Conservation (phyloP, 2,888 invertebrate species). For the Lordiphosa andalusiaca region DNA sequence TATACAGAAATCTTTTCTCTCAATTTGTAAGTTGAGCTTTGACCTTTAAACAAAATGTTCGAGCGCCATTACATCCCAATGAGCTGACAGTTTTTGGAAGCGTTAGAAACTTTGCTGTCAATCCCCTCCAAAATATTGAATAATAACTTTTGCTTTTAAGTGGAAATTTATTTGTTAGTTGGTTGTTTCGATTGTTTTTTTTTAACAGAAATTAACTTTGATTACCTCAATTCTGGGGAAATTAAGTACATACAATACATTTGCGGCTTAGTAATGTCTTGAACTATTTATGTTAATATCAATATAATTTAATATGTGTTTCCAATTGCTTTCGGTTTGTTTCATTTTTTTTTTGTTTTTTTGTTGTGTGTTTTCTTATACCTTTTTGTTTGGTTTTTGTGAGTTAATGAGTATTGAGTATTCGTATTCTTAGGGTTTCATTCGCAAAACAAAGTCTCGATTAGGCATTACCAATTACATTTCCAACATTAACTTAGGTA, state of each 20-base stretch:
- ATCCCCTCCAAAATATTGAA: too few species aligned
- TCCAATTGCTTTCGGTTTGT: constrained; percentile 23
- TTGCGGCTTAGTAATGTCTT: constrained; percentile 46
- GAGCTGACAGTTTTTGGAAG: too few species aligned
- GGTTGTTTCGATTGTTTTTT: constrained; percentile 28
- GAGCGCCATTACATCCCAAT: too few species aligned
- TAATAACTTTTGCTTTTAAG: constrained; percentile 29
- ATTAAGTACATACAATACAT: constrained; percentile 60
- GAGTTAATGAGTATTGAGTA: constrained; percentile 44
- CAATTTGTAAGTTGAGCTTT: too few species aligned
- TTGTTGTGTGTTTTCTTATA: not conserved
- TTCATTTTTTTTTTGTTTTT: not conserved
- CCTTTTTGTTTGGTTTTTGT: constrained; percentile 11
- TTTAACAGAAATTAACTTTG: constrained; percentile 33
- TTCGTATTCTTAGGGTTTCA: constrained; percentile 25
- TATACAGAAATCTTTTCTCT: too few species aligned
- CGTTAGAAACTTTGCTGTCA: too few species aligned
- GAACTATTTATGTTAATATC: constrained; percentile 31
- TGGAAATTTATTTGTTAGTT: constrained; percentile 57
- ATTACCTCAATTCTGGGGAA: constrained; percentile 38
- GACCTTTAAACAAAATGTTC: too few species aligned
- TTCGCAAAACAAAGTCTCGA: constrained; percentile 38
- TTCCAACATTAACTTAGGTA: constrained; percentile 38
- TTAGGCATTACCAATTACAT: constrained; percentile 53
- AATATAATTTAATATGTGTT: constrained; percentile 30